These are phyloP conservation scores for Halictus quadricinctus DNA, from an alignment of 2,888 invertebrate genomes.

Conservation along the genomic window DNA sequence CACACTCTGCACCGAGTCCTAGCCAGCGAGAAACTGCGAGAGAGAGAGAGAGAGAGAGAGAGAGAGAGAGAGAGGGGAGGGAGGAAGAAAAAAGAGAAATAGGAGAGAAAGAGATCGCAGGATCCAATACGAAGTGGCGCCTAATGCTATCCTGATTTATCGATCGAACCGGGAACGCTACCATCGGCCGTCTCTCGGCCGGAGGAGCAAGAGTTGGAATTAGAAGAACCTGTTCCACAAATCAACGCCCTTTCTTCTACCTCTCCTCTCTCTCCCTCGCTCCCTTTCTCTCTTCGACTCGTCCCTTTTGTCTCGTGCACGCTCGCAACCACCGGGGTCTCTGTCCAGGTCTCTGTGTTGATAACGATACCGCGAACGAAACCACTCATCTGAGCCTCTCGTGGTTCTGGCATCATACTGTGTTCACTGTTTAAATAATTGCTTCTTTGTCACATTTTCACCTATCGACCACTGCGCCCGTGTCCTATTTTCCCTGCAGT, in stretches of 20 bases:
- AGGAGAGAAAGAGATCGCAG: conserved; percentile 56
- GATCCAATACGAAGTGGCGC: conserved; percentile 70
- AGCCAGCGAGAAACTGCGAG: background rate
- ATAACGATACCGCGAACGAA: background rate
- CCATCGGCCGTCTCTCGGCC: conserved; percentile 33
- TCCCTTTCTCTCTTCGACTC: conserved; percentile 35
- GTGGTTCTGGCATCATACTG: background rate
- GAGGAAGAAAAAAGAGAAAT: background rate
- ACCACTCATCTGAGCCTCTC: background rate
- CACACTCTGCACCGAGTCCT: background rate
- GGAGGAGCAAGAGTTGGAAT: conserved; percentile 48
- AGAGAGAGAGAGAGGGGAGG: background rate
- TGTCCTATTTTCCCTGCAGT: no score
- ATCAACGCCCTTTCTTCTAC: conserved; percentile 59
- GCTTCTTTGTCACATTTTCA: background rate
- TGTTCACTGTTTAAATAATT: background rate
- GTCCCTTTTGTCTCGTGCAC: conserved; percentile 20
- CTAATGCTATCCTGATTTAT: conserved; percentile 78
- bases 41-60: no score
- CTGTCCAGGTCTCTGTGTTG: background rate
- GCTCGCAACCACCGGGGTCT: background rate
- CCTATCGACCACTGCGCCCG: no score
- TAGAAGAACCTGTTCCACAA: conserved; percentile 64
- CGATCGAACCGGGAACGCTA: conserved; percentile 62
- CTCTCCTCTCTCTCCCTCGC: conserved; percentile 12